Base-by-base conservation (phyloP, 2,888 invertebrate genomes). In the Phania funesta region DNA sequence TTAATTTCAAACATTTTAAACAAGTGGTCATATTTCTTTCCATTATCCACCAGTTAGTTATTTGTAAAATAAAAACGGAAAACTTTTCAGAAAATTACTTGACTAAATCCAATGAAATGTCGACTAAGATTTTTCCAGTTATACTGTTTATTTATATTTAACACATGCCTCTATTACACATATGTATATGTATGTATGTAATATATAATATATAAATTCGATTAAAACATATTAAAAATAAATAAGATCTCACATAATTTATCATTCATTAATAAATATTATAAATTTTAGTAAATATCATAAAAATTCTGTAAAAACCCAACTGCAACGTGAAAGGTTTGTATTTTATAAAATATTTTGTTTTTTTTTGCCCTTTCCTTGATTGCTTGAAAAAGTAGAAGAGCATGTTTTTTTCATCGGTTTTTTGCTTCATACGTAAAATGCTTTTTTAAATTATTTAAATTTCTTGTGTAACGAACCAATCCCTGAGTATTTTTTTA, bases 241-340 rank as follows among this genome's bases (percentile, higher is more conserved):
- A 13, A 13, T 22, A 13, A 48, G 22, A 48, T 44, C 7, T 44
- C 41, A 44, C 16, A 18, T 18, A 11, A 41, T 52, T 18, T 44
- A 18, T 18, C 22, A 41, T 52, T 18, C 24, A 64, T 64, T 46
- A 50, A 54, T 46, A 35, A 29, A 13, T 38, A 41, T 38, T 60
- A 62, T 44, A 50, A 41, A 13, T 82, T 78, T 32, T 62, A 81
- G 93, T 88, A 92, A 92, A 85, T 92, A 92, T 84, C 93, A 93
- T 88, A 92, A 92, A 76, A 80, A 79, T 85, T 92, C 91, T 87
- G 88, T 92, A 85, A 92, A 92, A 8, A 87, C 91, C 24, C 85
- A 88, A 80, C 83, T 87, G 77, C 71, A 85, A 80, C 74, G 86
- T 38, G 41, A 80, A 85, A 86, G 87, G 90, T 90, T 70, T 78